A percentile compares a stretch with the other conserved stretches of the same genome.
phyloP scores from a whole-genome alignment of 2,888 invertebrate species.

The Octodonta nipae region DNA sequence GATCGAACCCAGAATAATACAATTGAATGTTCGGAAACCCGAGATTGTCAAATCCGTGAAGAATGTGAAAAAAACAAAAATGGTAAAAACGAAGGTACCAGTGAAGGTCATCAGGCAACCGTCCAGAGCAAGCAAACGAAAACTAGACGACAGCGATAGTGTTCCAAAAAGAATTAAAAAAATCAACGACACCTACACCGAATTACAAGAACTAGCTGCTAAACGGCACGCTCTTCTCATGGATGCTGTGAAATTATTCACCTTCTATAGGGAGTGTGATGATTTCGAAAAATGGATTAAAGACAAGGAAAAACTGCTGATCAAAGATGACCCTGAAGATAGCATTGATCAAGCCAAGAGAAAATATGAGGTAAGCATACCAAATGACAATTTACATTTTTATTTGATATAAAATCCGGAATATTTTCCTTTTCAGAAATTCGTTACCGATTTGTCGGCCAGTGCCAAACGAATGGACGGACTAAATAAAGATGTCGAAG shows the following conservation, averaged over 20 bases:
- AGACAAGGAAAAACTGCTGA: conserved; percentile 80
- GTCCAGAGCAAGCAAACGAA: conserved; percentile 32
- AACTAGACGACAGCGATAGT: conserved; percentile 51
- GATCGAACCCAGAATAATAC: conserved; percentile 73
- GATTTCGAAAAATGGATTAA: conserved; percentile 96
- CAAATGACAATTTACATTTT: background rate
- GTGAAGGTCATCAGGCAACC: conserved; percentile 44
- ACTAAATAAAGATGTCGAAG: conserved; percentile 75
- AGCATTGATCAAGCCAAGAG: conserved; percentile 85
- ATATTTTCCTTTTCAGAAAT: conserved; percentile 43
- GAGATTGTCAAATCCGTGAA: conserved; percentile 73
- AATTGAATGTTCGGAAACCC: conserved; percentile 71
- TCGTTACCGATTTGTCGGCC: conserved; percentile 88
- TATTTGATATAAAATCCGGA: too few relatives aligned
- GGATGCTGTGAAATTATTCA: conserved; percentile 82
- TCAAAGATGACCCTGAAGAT: conserved; percentile 70
- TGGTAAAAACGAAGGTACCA: conserved; percentile 76
- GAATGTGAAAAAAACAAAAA: conserved; percentile 78
- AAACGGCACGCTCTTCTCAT: conserved; percentile 73
- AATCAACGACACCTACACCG: conserved; percentile 69
- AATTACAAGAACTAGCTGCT: conserved; percentile 66
- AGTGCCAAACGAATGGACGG: conserved; percentile 82
- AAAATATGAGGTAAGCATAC: conserved; percentile 68
- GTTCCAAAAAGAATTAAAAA: conserved; percentile 67
- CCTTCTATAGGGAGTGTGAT: conserved; percentile 92